phyloP scores from a whole-genome alignment of 2,888 invertebrate species.

The Agrilus cyanescens region DNA sequence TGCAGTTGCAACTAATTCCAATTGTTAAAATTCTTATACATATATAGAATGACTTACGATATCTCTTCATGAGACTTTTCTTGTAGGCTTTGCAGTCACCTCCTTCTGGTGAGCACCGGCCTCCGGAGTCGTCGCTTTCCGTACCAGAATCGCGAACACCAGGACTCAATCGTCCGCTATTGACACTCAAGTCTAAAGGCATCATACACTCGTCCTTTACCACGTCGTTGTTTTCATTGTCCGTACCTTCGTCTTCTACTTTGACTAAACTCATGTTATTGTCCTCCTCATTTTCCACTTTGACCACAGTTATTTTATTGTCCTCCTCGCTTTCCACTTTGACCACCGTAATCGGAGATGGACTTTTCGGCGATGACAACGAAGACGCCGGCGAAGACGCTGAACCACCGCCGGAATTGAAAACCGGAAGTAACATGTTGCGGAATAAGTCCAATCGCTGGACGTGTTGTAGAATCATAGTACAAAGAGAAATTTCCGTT shows the following conservation, averaged over 20 bases:
- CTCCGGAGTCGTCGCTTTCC: conserved; percentile 73
- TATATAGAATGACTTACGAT: conserved; percentile 68
- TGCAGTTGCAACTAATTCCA: too few relatives aligned
- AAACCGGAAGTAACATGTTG: conserved; percentile 17
- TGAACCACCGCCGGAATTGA: conserved; percentile 8
- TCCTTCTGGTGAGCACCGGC: conserved; percentile 50
- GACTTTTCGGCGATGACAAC: conserved; percentile 16
- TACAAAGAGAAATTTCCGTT: not conserved
- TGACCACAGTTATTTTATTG: conserved; percentile 14
- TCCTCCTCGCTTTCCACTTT: conserved; percentile 21
- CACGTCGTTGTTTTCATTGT: conserved; percentile 33
- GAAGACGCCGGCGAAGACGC: conserved; percentile 12
- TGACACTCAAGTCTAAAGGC: conserved; percentile 68
- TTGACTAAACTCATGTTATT: conserved; percentile 6
- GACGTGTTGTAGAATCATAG: conserved; percentile 29
- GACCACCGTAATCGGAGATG: conserved; percentile 17
- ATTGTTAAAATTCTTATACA: not conserved
- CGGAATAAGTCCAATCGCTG: conserved; percentile 15
- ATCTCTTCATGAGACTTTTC: conserved; percentile 86
- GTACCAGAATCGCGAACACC: conserved; percentile 51
- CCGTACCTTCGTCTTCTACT: conserved; percentile 8
- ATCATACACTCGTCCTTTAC: conserved; percentile 37
- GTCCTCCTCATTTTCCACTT: conserved; percentile 20
- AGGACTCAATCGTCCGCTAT: conserved; percentile 39
- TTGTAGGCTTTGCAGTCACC: conserved; percentile 60